These are phyloP conservation scores for Eublepharis macularius DNA, from an alignment of 2,113 vertebrate genomes.

Conservation along the genomic window DNA sequence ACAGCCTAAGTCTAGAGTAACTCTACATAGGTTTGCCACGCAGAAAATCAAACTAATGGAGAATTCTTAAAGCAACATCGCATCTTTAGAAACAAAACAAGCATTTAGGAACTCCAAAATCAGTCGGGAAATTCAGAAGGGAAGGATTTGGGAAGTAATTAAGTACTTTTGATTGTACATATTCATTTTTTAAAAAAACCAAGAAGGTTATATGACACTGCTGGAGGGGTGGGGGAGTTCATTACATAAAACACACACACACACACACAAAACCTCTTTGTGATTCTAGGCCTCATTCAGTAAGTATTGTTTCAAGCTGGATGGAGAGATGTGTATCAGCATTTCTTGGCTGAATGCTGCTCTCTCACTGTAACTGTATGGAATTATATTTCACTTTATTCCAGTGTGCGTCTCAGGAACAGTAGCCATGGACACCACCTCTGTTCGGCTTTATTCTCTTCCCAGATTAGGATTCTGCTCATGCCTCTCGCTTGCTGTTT, in stretches of 20 bases:
- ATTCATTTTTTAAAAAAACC: background rate
- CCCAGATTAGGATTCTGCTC: constrained; percentile 91
- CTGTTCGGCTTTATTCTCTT: constrained; percentile 70
- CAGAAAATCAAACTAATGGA: no score
- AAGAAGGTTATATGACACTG: constrained; percentile 81
- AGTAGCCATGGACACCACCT: constrained; percentile 76
- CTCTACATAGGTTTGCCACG: no score
- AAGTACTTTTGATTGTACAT: background rate
- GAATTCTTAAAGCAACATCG: no score
- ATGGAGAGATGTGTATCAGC: no score
- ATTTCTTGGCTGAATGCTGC: background rate
- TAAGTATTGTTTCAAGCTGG: background rate
- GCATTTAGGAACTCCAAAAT: no score
- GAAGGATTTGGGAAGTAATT: no score
- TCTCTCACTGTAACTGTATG: constrained; percentile 78
- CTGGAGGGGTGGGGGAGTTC: constrained; percentile 81
- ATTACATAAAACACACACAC: constrained; percentile 85
- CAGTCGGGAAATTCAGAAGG: no score
- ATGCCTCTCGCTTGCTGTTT: constrained; percentile 92
- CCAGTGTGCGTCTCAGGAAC: constrained; percentile 69
- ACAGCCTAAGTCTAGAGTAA: no score
- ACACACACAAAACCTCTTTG: constrained; percentile 81
- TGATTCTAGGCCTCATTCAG: constrained; percentile 41
- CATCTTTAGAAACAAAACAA: no score
- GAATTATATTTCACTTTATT: constrained; percentile 77